Percentiles rank a stretch among this genome's conserved stretches.
phyloP scores from a whole-genome alignment of 2,113 vertebrate genomes.

The Nasalis larvatus region DNA sequence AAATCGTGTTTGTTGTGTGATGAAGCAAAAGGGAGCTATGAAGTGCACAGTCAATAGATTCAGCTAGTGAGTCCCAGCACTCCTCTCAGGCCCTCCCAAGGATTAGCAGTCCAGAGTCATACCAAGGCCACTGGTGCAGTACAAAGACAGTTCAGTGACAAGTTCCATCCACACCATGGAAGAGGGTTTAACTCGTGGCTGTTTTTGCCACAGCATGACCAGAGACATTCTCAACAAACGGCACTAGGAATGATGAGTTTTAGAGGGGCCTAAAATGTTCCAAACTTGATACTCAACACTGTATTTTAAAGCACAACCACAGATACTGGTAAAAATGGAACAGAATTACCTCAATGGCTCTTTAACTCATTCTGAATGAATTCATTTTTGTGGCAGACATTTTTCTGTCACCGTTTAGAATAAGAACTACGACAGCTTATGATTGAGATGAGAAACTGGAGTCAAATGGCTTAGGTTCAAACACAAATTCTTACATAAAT shows the following conservation, averaged over 20 bases:
- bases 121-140: fast-evolving
- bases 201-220: background rate
- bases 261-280: background rate
- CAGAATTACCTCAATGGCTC: background rate
- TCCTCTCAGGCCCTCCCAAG: too few relatives aligned
- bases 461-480: background rate
- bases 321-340: background rate
- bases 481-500: background rate
- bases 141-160: background rate
- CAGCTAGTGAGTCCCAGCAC: fast-evolving
- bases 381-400: background rate
- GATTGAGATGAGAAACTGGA: background rate
- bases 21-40: background rate
- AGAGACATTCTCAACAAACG: background rate
- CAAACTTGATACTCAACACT: background rate
- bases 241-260: background rate
- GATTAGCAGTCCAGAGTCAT: background rate
- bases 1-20: background rate
- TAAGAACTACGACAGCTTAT: background rate
- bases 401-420: background rate
- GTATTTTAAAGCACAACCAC: background rate
- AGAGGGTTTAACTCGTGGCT: background rate
- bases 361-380: background rate
- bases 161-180: background rate
- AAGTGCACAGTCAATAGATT: too few relatives aligned